Evolutionary conservation across 2,113 vertebrate genomes (phyloP), one percentile per base, ranked within the genome.

Genomic region (Acrocephalus kingi): DNA sequence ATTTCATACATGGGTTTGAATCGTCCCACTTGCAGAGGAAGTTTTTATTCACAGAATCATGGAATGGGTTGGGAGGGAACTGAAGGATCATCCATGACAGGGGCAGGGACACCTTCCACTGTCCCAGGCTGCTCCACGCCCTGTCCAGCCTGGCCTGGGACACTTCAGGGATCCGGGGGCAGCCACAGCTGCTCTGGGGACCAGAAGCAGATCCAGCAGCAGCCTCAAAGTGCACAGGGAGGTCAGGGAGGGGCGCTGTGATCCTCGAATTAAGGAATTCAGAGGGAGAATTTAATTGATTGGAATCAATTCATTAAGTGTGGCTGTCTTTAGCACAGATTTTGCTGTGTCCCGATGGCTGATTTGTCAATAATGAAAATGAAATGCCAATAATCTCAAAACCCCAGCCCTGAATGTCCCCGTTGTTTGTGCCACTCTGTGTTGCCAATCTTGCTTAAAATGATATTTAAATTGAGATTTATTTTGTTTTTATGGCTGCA

Each of bases 401-500:
- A 6, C 31, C 22, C 13, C 75, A 56, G 35, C 58, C 24, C 46
- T 31, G 28, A 37, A 18, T 3, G 4, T 6, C 20, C 12, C 18
- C 8, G 2, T 45, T n/a, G 33, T 51, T 59, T 55, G 35, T 39
- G 20, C 61, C 0, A 0, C 18, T 6, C 30, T 2, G 17, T 0
- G 27, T 1, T 5, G 30, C 45, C 37, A 9, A 10, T 2, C 31
- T 14, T 3, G 7, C 14, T 21, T 6, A 31, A 59, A 35, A 0
- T 3, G 13, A 17, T 31, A 31, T 31, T 51, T 35, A 10, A 51
- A 63, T 5, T 0, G 4, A 52, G 37, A 52, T 49, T 33, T 13
- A 13, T 24, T 27, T 11, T 1, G 2, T 0, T 48, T 56, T 39
- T n/a, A 28, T 3, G 28, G 9, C 27, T 25, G 18, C 13, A 19